These are phyloP conservation scores for Acrobasis suavella DNA, from an alignment of 2,888 invertebrate genomes.

Conservation along the genomic window DNA sequence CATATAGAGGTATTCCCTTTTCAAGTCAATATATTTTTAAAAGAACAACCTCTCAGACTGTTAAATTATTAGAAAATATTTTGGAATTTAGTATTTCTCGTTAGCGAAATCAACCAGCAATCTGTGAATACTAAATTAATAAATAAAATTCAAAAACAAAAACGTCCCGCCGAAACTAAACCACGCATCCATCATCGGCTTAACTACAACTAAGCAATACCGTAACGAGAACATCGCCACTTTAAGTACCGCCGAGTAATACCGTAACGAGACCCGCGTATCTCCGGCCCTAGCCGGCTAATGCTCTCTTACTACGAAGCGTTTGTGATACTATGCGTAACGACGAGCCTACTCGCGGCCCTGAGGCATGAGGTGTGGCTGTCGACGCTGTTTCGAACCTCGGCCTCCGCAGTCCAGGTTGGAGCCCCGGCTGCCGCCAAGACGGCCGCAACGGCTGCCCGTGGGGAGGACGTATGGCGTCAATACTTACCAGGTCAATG, in stretches of 20 bases:
- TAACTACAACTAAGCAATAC: neutral
- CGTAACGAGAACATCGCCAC: neutral
- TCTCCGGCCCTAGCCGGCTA: conserved; percentile 11
- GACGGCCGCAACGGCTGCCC: conserved; percentile 36
- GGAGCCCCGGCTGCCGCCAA: conserved; percentile 32
- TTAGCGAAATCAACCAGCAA: too few relatives aligned
- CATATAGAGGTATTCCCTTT: neutral
- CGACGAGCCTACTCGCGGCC: conserved; percentile 57
- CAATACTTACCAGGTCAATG: conserved; percentile 52
- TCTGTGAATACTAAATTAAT: too few relatives aligned
- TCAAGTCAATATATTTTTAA: too few relatives aligned
- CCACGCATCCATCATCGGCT: neutral
- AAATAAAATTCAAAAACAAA: neutral
- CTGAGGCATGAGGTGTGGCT: conserved; percentile 71
- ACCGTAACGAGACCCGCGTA: conserved; percentile 11
- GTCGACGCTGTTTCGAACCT: conserved; percentile 66
- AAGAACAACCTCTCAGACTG: too few relatives aligned
- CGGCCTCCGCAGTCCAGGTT: conserved; percentile 50
- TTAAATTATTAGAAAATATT: too few relatives aligned
- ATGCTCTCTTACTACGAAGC: conserved; percentile 64
- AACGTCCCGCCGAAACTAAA: neutral
- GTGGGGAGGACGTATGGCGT: conserved; percentile 50
- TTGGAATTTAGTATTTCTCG: too few relatives aligned
- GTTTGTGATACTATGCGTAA: conserved; percentile 65
- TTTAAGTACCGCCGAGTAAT: neutral